Evolutionary conservation across 1,140 invertebrate genomes (phyloP).

Genomic region (Megalopta genalis): DNA sequence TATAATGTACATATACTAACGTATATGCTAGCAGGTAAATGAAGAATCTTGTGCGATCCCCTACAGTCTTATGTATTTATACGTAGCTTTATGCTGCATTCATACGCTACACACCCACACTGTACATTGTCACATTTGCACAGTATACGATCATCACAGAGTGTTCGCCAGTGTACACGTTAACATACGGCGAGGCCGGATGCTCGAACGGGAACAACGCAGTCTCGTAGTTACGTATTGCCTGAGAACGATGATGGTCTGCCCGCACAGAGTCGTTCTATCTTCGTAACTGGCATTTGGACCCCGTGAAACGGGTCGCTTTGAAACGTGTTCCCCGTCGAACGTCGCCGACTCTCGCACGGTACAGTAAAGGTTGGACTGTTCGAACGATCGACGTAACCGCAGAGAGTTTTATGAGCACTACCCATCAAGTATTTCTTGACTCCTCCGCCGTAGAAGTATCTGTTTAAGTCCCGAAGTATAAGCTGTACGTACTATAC

Average conservation of each 20-base stretch:
- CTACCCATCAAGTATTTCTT: slow-evolving; percentile 29
- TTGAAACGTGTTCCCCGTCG: neutral
- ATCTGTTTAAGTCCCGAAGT: slow-evolving; percentile 19
- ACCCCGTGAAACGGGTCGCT: too few relatives aligned
- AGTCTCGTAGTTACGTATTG: too few relatives aligned
- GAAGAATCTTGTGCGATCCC: slow-evolving; percentile 27
- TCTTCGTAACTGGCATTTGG: too few relatives aligned
- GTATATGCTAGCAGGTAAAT: slow-evolving; percentile 54
- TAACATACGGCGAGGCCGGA: neutral
- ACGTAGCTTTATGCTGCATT: slow-evolving; percentile 62
- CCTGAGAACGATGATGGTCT: too few relatives aligned
- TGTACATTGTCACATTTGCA: slow-evolving; percentile 56
- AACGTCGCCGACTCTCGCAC: neutral
- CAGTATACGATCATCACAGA: slow-evolving; percentile 28
- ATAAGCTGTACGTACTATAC: neutral
- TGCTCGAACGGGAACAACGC: neutral
- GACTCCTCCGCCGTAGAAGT: slow-evolving; percentile 34
- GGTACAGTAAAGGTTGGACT: neutral
- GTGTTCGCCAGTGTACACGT: neutral
- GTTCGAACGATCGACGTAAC: neutral
- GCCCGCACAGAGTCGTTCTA: too few relatives aligned
- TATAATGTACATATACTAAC: neutral
- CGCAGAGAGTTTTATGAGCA: slow-evolving; percentile 25
- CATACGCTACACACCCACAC: slow-evolving; percentile 58
- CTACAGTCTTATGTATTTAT: slow-evolving; percentile 39